phyloP scores from a whole-genome alignment of 2,888 invertebrate species.

The Tineola bisselliella region DNA sequence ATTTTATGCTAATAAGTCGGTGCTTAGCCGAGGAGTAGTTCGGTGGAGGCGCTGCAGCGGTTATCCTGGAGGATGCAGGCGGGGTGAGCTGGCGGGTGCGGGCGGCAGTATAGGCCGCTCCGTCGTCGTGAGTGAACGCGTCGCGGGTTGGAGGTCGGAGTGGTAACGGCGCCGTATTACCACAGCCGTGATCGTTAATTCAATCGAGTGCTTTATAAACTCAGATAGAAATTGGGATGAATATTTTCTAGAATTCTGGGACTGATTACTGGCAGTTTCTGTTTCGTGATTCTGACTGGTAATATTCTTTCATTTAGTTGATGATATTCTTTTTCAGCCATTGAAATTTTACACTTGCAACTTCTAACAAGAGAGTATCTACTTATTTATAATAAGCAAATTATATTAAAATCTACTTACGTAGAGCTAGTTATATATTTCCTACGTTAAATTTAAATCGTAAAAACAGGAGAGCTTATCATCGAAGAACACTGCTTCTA shows the following conservation, averaged over 20 bases:
- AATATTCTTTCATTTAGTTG: neutral
- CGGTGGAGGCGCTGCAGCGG: slow-evolving; percentile 33
- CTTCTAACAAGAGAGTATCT: too few species aligned
- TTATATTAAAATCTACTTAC: too few species aligned
- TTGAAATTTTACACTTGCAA: neutral
- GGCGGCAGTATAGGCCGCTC: slow-evolving; percentile 51
- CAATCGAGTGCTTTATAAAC: slow-evolving; percentile 58
- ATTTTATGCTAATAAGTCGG: slow-evolving; percentile 57
- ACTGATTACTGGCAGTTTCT: slow-evolving; percentile 1
- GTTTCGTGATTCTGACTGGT: neutral
- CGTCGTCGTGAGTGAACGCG: slow-evolving; percentile 51
- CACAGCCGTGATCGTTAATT: slow-evolving; percentile 32
- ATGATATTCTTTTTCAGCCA: neutral
- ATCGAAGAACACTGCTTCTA: neutral
- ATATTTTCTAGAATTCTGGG: neutral
- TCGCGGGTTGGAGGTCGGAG: neutral
- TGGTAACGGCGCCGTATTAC: slow-evolving; percentile 8
- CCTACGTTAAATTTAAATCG: neutral
- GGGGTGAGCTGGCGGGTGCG: slow-evolving; percentile 37
- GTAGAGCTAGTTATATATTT: too few species aligned
- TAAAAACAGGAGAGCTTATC: neutral
- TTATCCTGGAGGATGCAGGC: slow-evolving; percentile 16
- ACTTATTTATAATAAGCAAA: too few species aligned
- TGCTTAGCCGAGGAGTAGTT: slow-evolving; percentile 41
- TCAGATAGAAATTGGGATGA: slow-evolving; percentile 20